Evolutionary conservation across 1,140 invertebrate genomes (phyloP), one percentile per base, ranked within the genome.

Genomic region (Drosophila neocordata): DNA sequence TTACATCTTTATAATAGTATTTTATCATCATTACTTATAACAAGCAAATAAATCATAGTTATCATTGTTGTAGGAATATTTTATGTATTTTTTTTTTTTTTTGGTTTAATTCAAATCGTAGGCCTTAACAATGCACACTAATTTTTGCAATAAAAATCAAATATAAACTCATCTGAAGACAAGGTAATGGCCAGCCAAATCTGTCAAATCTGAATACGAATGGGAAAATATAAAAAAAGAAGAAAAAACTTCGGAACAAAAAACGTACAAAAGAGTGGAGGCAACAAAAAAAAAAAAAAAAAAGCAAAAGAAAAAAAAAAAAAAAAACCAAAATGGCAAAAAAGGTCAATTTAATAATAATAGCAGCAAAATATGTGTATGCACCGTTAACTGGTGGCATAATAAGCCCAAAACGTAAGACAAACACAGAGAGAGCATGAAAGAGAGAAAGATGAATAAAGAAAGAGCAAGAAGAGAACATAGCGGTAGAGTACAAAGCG

Each of bases 261-360:
- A 31, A 48, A 20, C 15, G 41, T 4, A 9, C 15, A 20, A 48
- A 44, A 44, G 15, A 44, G n/a, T n/a, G 5, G 41, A 44, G 13
- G 41, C 5, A 31, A 6, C 13, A 44, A 44, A 44, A 44, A 31
- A 31, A 6, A 31, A 31, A 31, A 31, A 31, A 31, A 34, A 53
- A 71, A 52, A 64, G 60, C 56, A 61, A 62, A 80, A 74, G n/a
- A 44, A 44, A 44, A 31, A 31, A 6, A 31, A 31, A 31, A 31
- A 31, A 31, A 34, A 53, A 71, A 52, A 64, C 64, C 56, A 61
- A 62, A 80, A 74, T 72, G 61, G 63, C 74, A 24, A 87, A 87
- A 84, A 88, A 88, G 83, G 83, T 88, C 83, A 88, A 88, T 79
- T 87, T 88, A 71, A 88, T 88, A 88, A 87, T 72, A 78, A 72